Conservation (phyloP, 2,797 vertebrate species). For the Ptychobarbus kaznakovi region DNA sequence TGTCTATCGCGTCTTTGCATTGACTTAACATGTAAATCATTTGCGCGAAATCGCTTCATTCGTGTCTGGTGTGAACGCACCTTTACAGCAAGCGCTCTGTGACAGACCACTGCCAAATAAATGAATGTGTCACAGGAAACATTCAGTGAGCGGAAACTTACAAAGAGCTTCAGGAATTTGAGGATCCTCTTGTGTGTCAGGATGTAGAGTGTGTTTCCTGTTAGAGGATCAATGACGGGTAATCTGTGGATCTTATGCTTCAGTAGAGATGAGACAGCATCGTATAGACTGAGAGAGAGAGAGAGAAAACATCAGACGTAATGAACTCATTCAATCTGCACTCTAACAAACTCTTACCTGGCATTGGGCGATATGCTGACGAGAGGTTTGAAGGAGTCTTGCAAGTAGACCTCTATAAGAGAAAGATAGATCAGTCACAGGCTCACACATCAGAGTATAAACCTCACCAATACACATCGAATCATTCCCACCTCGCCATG, state of each 20-base stretch:
- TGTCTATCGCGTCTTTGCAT: no score
- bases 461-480: background rate
- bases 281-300: constrained; percentile 84
- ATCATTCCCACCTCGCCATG: constrained; percentile 91
- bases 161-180: constrained; percentile 98
- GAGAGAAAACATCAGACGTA: constrained; percentile 12
- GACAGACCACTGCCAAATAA: background rate
- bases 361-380: constrained; percentile 96
- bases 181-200: constrained; percentile 98
- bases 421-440: background rate
- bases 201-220: constrained; percentile 96
- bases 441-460: background rate
- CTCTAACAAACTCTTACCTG: constrained; percentile 78
- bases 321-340: background rate
- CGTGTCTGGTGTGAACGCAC: no score
- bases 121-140: background rate
- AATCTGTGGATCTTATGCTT: constrained; percentile 97
- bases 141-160: constrained; percentile 73
- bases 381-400: constrained; percentile 96
- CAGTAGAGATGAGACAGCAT: constrained; percentile 94
- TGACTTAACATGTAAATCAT: no score
- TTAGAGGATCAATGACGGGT: constrained; percentile 94
- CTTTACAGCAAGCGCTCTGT: background rate
- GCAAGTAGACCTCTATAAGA: constrained; percentile 89
- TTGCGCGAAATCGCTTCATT: no score